phyloP scores from a whole-genome alignment of 37 sponge, comb jelly and placozoan species.

The Axinella damicornis region DNA sequence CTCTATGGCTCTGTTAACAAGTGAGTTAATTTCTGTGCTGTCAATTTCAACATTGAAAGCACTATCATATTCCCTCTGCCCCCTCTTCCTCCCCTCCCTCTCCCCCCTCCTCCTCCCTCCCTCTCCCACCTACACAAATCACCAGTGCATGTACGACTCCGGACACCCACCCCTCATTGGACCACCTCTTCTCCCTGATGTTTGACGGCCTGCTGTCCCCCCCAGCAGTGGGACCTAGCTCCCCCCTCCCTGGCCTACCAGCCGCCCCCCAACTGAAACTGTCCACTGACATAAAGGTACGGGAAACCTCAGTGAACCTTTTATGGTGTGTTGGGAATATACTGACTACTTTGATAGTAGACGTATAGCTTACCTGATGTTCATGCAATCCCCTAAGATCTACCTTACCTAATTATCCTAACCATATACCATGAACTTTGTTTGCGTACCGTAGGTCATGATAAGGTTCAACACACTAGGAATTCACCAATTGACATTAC shows the following conservation, averaged over 20 bases:
- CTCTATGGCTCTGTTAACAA: slow-evolving; percentile 41
- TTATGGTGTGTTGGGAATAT: too few species aligned
- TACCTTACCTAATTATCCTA: too few species aligned
- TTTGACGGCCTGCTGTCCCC: slow-evolving; percentile 34
- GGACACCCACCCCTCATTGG: background rate
- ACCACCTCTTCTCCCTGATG: slow-evolving; percentile 39
- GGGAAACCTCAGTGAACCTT: too few species aligned
- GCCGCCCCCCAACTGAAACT: slow-evolving; percentile 26
- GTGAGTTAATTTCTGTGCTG: too few species aligned
- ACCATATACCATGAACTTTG: too few species aligned
- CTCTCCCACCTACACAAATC: background rate
- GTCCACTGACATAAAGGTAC: slow-evolving; percentile 17
- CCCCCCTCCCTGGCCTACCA: slow-evolving; percentile 15
- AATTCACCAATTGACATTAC: too few species aligned
- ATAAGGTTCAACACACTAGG: too few species aligned
- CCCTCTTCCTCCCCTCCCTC: background rate
- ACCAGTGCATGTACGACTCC: slow-evolving; percentile 33
- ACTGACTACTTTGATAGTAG: too few species aligned
- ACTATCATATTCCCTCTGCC: background rate
- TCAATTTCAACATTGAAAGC: too few species aligned
- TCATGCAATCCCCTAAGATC: too few species aligned
- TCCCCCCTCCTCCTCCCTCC: background rate
- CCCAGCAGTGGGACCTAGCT: background rate
- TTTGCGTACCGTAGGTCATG: too few species aligned
- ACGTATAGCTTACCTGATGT: too few species aligned